A percentile compares a stretch with the other conserved stretches of the same genome.
These are phyloP conservation scores for Pandion haliaetus DNA, from an alignment of 2,113 vertebrate genomes.

Conservation along the genomic window DNA sequence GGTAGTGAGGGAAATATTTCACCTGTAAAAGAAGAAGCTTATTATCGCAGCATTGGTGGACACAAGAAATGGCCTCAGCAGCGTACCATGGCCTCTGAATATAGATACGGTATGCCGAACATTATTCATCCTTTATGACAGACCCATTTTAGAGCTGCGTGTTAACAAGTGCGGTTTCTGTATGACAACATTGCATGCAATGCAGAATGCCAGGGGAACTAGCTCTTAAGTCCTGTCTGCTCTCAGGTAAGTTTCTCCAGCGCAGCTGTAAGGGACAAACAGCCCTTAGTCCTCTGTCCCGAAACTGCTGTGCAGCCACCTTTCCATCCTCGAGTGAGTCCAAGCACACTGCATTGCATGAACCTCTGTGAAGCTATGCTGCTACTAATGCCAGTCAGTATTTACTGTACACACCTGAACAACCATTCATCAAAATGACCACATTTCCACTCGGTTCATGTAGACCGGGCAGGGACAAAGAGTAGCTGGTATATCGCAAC, in stretches of 20 bases:
- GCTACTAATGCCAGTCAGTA: background rate
- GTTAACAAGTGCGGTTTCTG: conserved; percentile 15
- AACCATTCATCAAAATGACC: background rate
- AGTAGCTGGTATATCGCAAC: background rate
- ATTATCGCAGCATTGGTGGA: conserved; percentile 87
- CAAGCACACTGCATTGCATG: conserved; percentile 51
- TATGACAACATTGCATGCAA: conserved; percentile 55
- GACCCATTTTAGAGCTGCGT: conserved; percentile 35
- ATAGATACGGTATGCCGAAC: conserved; percentile 83
- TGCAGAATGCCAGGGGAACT: conserved; percentile 18
- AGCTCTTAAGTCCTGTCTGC: background rate
- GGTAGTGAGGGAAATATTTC: conserved; percentile 90
- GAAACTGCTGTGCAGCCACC: background rate
- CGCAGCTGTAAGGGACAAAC: background rate
- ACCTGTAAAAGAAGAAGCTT: conserved; percentile 87
- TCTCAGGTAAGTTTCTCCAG: conserved; percentile 33
- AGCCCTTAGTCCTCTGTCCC: background rate
- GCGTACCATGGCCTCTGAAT: conserved; percentile 80
- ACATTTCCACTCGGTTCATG: background rate
- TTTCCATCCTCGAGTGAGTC: background rate
- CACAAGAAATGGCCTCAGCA: conserved; percentile 82
- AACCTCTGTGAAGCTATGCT: background rate
- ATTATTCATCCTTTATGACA: conserved; percentile 50
- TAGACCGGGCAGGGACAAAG: background rate
- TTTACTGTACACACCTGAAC: background rate